Evolutionary conservation across 64 coral and sea anemone genomes (phyloP).

Genomic region (Montipora sp.): DNA sequence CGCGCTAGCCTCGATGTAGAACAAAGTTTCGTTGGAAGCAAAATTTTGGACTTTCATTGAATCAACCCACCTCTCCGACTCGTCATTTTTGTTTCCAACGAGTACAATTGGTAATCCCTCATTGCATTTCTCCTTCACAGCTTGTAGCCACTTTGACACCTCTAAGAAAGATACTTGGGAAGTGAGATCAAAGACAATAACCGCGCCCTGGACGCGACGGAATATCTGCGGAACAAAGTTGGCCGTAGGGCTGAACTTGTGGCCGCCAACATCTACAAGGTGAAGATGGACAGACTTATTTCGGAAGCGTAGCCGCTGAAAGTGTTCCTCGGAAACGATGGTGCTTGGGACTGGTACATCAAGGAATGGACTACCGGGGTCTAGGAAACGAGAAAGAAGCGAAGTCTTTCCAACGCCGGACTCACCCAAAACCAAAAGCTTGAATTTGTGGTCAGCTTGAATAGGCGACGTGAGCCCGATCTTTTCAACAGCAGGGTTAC

Average conservation of each 20-base stretch:
- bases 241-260: constrained; percentile 19
- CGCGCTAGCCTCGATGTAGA: constrained; percentile 83
- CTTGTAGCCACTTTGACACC: constrained; percentile 61
- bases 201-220: constrained; percentile 52
- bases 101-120: constrained; percentile 58
- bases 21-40: constrained; percentile 36
- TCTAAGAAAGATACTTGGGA: constrained; percentile 60
- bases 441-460: constrained; percentile 59
- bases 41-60: constrained; percentile 19
- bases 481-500: neutral
- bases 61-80: constrained; percentile 3
- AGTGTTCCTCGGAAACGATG: constrained; percentile 64
- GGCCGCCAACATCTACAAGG: constrained; percentile 70
- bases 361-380: constrained; percentile 1
- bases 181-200: constrained; percentile 75
- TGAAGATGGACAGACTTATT: constrained; percentile 84
- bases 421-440: constrained; percentile 53
- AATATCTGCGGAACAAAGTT: constrained; percentile 74
- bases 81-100: constrained; percentile 90
- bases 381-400: constrained; percentile 56
- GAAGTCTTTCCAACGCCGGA: constrained; percentile 70
- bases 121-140: constrained; percentile 27
- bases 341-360: neutral
- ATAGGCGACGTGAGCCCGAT: neutral
- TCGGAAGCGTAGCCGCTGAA: constrained; percentile 59